Conservation (phyloP, 2,113 vertebrate species). For the Ciconia stormi region DNA sequence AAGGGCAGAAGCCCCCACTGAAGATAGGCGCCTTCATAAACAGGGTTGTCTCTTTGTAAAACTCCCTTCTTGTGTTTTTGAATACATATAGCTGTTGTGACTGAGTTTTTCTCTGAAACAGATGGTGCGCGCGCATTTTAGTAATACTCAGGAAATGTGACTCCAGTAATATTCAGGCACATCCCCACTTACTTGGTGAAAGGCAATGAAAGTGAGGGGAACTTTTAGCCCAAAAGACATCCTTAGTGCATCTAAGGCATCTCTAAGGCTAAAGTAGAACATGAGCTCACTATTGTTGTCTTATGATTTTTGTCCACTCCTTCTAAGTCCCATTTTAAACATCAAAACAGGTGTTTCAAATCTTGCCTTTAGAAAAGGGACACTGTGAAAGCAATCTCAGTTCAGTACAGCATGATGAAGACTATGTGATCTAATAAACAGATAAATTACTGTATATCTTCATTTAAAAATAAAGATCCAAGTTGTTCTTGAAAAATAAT, state of each 20-base stretch:
- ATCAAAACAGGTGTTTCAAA: slow-evolving; percentile 1
- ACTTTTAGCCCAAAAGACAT: neutral
- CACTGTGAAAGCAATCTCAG: slow-evolving; percentile 13
- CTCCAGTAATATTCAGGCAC: neutral
- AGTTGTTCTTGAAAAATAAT: neutral
- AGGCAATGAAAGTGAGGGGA: neutral
- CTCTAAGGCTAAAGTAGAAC: neutral
- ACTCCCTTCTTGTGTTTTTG: neutral
- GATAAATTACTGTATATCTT: neutral
- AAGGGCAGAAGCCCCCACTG: neutral
- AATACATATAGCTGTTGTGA: neutral
- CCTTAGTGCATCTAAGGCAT: neutral
- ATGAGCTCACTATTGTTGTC: neutral
- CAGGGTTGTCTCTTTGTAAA: neutral
- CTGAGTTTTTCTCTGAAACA: neutral
- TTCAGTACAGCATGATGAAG: neutral
- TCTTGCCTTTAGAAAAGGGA: neutral
- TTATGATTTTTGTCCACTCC: neutral
- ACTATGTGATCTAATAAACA: neutral
- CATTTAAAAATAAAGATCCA: neutral
- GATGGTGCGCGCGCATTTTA: neutral
- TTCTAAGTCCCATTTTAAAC: slow-evolving; percentile 1
- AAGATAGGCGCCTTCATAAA: neutral
- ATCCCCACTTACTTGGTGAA: neutral
- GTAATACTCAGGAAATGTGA: rapidly evolving